Percentiles rank a stretch among this genome's conserved stretches.
These are phyloP conservation scores for Xylocopa sonorina DNA, from an alignment of 1,140 invertebrate genomes.

Conservation along the genomic window DNA sequence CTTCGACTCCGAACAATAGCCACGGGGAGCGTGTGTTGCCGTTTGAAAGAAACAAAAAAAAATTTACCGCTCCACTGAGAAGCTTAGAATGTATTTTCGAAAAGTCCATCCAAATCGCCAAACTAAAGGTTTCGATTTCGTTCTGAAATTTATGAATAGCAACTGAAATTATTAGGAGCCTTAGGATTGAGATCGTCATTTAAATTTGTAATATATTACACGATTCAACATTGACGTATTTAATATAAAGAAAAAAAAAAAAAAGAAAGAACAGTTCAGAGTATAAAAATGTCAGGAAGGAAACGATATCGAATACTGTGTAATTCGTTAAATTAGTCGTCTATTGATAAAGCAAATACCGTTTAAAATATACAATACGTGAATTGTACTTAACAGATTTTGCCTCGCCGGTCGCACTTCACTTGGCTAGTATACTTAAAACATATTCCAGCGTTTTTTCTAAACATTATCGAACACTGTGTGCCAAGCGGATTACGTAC, in stretches of 20 bases:
- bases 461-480: constrained; percentile 12
- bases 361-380: not conserved
- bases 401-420: not conserved
- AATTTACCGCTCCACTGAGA: too few relatives aligned
- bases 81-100: too few relatives aligned
- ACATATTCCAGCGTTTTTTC: not conserved
- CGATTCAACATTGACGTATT: not conserved
- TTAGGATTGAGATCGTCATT: constrained; percentile 19
- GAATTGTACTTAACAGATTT: not conserved
- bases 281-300: not conserved
- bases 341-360: not conserved
- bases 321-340: constrained; percentile 13
- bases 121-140: too few relatives aligned
- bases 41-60: not conserved
- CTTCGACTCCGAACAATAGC: constrained; percentile 15
- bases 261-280: too few relatives aligned
- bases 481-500: constrained; percentile 35
- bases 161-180: not conserved
- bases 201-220: constrained; percentile 36
- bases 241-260: constrained; percentile 5
- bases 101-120: too few relatives aligned
- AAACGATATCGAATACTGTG: not conserved
- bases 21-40: not conserved
- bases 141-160: not conserved
- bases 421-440: constrained; percentile 16